phyloP scores from a whole-genome alignment of 2,113 vertebrate genomes.

The Phylloscopus whistleri region DNA sequence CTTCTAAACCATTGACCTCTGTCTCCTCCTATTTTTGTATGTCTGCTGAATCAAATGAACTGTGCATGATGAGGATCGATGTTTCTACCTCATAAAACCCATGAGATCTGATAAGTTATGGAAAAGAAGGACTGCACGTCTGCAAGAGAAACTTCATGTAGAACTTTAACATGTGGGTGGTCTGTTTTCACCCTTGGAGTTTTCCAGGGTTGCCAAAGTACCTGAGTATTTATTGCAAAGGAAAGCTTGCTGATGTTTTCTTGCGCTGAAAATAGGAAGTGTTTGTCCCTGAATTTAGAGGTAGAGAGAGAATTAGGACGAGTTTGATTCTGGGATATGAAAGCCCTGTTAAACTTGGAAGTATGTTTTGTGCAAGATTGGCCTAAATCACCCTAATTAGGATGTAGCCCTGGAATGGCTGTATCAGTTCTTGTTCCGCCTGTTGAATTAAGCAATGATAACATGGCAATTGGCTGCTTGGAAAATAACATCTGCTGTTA shows the following conservation, averaged over 20 bases:
- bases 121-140: neutral
- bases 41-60: neutral
- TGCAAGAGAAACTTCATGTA: neutral
- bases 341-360: neutral
- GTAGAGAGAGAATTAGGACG: neutral
- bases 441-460: neutral
- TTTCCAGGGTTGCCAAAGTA: conserved; percentile 41
- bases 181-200: conserved; percentile 21
- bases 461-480: neutral
- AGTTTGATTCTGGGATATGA: neutral
- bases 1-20: neutral
- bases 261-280: neutral
- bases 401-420: neutral
- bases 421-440: neutral
- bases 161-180: neutral
- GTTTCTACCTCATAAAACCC: neutral
- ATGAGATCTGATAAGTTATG: neutral
- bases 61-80: neutral
- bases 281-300: neutral
- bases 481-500: neutral
- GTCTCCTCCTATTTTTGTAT: neutral
- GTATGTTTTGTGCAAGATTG: neutral
- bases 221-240: conserved; percentile 46
- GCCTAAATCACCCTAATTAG: neutral
- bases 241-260: conserved; percentile 34